Percentiles rank a stretch among this genome's conserved stretches.
phyloP scores from a whole-genome alignment of 2,797 vertebrate genomes.

The Vireo griseus region DNA sequence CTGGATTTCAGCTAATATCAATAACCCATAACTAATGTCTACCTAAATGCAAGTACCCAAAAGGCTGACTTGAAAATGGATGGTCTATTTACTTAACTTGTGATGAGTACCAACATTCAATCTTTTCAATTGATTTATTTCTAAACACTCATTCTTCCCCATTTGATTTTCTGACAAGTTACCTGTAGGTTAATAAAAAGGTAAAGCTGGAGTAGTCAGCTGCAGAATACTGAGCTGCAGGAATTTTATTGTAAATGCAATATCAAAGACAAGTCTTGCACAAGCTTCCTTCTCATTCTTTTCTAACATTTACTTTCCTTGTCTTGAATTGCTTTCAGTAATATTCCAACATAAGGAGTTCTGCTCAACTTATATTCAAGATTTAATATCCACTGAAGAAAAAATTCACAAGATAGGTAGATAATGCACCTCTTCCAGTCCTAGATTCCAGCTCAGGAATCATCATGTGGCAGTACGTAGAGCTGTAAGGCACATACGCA shows the following conservation, averaged over 20 bases:
- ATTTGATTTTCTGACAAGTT: conserved; percentile 72
- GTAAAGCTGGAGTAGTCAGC: conserved; percentile 31
- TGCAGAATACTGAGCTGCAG: conserved; percentile 11
- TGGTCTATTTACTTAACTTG: conserved; percentile 54
- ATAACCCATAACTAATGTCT: not conserved
- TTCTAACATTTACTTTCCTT: conserved; percentile 49
- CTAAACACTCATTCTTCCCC: conserved; percentile 52
- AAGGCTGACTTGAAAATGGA: conserved; percentile 28
- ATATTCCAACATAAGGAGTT: conserved; percentile 35
- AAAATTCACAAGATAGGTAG: not conserved
- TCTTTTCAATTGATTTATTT: conserved; percentile 60
- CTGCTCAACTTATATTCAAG: conserved; percentile 37
- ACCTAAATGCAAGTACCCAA: not conserved
- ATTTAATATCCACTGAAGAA: conserved; percentile 1
- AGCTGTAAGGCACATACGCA: not conserved
- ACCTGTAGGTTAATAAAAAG: conserved; percentile 61
- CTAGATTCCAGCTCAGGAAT: not conserved
- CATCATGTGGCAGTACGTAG: not conserved
- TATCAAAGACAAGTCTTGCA: conserved; percentile 30
- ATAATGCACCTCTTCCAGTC: not conserved
- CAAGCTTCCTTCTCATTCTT: conserved; percentile 17
- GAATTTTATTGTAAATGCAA: conserved; percentile 52
- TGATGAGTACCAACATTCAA: conserved; percentile 26
- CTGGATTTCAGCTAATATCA: conserved; percentile 10
- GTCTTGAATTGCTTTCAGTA: conserved; percentile 44